Evolutionary conservation across 2,888 invertebrate species (phyloP).

Genomic region (Entomobrya multifasciata): DNA sequence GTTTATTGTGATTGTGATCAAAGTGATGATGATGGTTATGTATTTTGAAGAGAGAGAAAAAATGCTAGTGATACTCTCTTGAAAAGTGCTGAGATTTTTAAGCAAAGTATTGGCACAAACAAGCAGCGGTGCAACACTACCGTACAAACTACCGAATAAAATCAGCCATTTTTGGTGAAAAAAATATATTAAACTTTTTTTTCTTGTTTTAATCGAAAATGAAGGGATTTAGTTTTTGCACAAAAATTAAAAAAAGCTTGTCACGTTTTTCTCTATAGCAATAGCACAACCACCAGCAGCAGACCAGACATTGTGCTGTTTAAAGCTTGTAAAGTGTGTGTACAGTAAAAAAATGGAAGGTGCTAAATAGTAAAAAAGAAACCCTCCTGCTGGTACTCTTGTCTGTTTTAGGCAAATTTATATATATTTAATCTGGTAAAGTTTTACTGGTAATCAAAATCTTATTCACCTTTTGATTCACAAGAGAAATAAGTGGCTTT

Average conservation of each 20-base stretch:
- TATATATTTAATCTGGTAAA: too few species aligned
- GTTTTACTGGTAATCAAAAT: too few species aligned
- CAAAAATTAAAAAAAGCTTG: conserved; percentile 44
- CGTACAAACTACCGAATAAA: conserved; percentile 44
- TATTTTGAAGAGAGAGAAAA: too few species aligned
- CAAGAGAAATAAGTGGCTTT: too few species aligned
- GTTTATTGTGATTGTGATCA: not conserved
- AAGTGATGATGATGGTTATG: not conserved
- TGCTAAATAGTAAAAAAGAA: conserved; percentile 43
- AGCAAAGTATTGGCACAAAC: not conserved
- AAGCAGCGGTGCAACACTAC: conserved; percentile 39
- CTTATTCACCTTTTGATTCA: too few species aligned
- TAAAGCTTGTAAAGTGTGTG: too few species aligned
- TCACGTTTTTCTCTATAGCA: conserved; percentile 69
- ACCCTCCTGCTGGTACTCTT: conserved; percentile 54
- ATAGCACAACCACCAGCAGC: too few species aligned
- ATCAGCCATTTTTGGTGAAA: conserved; percentile 10
- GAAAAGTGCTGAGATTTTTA: not conserved
- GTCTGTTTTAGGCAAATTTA: conserved; percentile 51
- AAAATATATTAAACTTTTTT: not conserved
- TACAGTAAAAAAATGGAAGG: too few species aligned
- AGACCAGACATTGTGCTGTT: too few species aligned
- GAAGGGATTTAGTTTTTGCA: conserved; percentile 30
- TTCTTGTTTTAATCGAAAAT: conserved; percentile 56
- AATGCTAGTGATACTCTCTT: conserved; percentile 22